Percentiles rank a stretch among this genome's conserved stretches.
These are phyloP conservation scores for Maniola jurtina DNA, from an alignment of 1,140 invertebrate species.

Conservation along the genomic window DNA sequence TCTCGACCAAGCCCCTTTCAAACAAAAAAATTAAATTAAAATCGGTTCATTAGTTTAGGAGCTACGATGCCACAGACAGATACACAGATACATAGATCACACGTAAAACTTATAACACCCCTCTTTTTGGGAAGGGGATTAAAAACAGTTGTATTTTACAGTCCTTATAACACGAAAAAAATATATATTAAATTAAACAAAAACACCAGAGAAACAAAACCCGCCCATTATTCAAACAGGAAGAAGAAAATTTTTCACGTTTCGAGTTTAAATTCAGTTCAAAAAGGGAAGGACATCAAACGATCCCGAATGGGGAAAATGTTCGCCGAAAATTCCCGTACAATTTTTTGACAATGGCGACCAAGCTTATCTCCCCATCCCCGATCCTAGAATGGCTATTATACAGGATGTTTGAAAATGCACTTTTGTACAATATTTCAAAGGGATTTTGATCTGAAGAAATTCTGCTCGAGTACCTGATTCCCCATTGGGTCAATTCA, in stretches of 20 bases:
- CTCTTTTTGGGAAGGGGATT: too few species aligned
- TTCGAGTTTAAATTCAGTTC: constrained; percentile 11
- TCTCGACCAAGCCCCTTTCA: too few species aligned
- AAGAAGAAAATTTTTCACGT: not conserved
- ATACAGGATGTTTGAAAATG: constrained; percentile 26
- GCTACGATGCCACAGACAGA: too few species aligned
- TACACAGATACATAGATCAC: too few species aligned
- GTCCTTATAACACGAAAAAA: too few species aligned
- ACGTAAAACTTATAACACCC: too few species aligned
- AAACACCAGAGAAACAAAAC: constrained; percentile 1
- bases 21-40: too few species aligned
- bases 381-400: constrained; percentile 3
- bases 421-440: constrained; percentile 13
- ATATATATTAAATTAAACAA: not conserved
- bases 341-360: constrained; percentile 27
- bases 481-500: too few species aligned
- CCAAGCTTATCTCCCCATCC: constrained; percentile 17
- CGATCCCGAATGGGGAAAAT: constrained; percentile 20
- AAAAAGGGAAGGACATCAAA: constrained; percentile 27
- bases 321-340: constrained; percentile 20
- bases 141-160: too few species aligned
- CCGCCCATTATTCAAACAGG: constrained; percentile 5
- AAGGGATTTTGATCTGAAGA: not conserved
- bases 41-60: too few species aligned
- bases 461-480: too few species aligned